Evolutionary conservation across 2,113 vertebrate genomes (phyloP), one percentile per base, ranked within the genome.

Genomic region (Calidris pugnax): DNA sequence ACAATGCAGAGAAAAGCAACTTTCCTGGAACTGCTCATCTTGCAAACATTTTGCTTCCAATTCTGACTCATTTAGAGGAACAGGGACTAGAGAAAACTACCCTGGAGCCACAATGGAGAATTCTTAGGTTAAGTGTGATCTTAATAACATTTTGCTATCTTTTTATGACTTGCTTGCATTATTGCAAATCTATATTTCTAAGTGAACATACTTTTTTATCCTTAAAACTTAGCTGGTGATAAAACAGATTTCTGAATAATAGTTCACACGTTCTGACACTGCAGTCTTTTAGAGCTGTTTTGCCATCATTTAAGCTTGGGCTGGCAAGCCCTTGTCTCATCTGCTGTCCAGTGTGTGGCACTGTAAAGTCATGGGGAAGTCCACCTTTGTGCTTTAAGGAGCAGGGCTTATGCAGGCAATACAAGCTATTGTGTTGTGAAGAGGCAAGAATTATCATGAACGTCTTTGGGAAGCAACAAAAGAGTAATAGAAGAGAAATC

Each of bases 131-230:
- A 89, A 93, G 13, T 77, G 37, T 55, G 45, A 78, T 89, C 76
- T 75, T 75, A 90, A 81, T 86, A 86, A 89, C 35, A 74, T 81
- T 51, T 50, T 71, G 89, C 39, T 81, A 19, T 48, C 32, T 56
- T 95, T 89, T 71, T 66, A 83, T 0, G 0, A 60, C 47, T 87
- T 27, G 11, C 7, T 93, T 75, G 62, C 76, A 78, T 81, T 77
- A 78, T 78, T 92, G n/a, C 18, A 90, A 86, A 95, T 74, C 80
- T 59, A 16, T 89, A n/a, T 37, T 83, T 89, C 73, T 81, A 84
- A 86, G 64, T 74, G 37, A 89, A 51, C 2, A 1, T 67, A n/a
- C 83, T 90, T 11, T 94, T 71, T 90, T 66, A 88, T 84, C 79
- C 68, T 90, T 92, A 74, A 80, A 74, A 59, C 73, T 59, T 75